These are phyloP conservation scores for human (Homo sapiens) DNA, from an alignment of 2,113 vertebrate genomes.

Conservation along the genomic window DNA sequence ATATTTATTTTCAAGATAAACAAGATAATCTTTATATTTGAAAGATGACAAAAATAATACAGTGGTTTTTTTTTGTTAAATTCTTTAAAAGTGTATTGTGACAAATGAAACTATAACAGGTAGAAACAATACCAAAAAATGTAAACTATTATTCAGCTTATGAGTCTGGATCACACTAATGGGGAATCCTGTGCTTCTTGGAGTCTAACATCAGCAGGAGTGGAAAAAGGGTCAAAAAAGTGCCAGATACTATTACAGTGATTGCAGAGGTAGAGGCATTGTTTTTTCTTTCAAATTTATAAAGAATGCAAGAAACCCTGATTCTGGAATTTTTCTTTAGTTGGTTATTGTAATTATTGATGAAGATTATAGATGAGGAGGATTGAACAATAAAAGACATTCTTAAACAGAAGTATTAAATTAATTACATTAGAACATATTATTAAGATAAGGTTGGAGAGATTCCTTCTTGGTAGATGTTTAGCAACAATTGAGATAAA, in stretches of 20 bases:
- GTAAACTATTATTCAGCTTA: background rate
- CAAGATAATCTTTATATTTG: background rate
- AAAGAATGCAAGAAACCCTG: background rate
- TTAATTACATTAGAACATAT: background rate
- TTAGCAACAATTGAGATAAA: background rate
- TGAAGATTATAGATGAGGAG: background rate
- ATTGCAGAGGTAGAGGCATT: background rate
- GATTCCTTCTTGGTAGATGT: background rate
- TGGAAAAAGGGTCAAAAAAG: background rate
- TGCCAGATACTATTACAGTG: background rate
- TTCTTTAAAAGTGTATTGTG: background rate
- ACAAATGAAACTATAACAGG: background rate
- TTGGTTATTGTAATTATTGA: background rate
- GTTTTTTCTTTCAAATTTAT: background rate
- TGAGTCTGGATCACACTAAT: background rate
- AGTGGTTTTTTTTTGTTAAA: background rate
- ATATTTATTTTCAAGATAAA: slow-evolving; percentile 1
- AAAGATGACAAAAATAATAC: background rate
- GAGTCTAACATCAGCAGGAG: background rate
- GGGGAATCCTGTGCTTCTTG: background rate
- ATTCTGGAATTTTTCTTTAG: background rate
- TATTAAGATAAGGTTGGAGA: background rate
- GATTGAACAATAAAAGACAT: background rate
- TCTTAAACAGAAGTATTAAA: background rate
- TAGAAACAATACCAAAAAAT: background rate